Conservation (phyloP, 2,797 vertebrate genomes). For the Nasua narica region DNA sequence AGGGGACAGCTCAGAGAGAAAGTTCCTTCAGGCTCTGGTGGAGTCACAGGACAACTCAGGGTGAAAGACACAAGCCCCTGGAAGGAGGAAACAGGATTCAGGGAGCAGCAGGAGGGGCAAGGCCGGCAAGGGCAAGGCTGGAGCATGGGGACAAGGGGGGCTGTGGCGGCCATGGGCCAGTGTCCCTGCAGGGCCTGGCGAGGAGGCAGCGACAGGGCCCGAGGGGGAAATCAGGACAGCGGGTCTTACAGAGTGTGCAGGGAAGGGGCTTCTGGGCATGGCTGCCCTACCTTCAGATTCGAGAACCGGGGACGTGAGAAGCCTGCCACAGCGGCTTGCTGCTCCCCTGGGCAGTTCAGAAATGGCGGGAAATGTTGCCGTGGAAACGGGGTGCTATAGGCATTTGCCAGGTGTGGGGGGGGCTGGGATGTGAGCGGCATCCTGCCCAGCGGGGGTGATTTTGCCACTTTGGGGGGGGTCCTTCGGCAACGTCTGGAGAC, state of each 20-base stretch:
- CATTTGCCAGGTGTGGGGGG: too few relatives aligned
- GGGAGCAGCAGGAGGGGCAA: background rate
- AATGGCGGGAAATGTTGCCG: accelerated
- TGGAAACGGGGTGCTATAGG: background rate
- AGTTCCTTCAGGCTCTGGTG: background rate
- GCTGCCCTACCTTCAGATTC: too few relatives aligned
- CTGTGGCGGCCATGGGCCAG: background rate
- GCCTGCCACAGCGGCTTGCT: background rate
- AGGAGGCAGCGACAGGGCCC: background rate
- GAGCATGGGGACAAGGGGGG: background rate
- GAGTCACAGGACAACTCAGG: background rate
- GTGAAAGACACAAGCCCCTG: background rate
- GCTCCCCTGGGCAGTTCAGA: background rate
- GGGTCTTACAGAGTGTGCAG: accelerated
- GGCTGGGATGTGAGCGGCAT: accelerated
- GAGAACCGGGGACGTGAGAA: background rate
- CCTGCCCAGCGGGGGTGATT: background rate
- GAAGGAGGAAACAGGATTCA: background rate
- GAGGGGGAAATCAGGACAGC: background rate
- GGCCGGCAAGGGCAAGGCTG: background rate
- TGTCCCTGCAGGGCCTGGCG: background rate
- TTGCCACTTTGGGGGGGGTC: background rate
- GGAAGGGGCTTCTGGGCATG: background rate
- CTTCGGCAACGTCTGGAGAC: background rate
- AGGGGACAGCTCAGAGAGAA: background rate